phyloP scores from a whole-genome alignment of 2,113 vertebrate genomes.

The Meles meles region DNA sequence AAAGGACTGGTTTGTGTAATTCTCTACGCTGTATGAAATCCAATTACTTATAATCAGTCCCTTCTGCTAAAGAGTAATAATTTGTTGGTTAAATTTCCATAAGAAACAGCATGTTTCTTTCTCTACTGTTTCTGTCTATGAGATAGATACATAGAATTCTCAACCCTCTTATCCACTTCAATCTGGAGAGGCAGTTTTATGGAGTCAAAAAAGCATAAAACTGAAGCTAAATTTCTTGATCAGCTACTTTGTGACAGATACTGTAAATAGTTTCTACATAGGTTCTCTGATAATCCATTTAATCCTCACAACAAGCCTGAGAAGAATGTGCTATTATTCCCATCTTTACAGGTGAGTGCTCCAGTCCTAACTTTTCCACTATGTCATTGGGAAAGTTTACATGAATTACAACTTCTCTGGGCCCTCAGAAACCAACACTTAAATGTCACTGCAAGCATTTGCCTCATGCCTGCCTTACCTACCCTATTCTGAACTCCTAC shows the following conservation, averaged over 20 bases:
- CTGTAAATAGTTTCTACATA: neutral
- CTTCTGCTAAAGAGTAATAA: neutral
- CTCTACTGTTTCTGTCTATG: neutral
- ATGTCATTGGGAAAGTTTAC: neutral
- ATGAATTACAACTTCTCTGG: neutral
- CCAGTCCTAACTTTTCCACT: neutral
- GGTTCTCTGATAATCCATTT: neutral
- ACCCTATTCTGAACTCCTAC: neutral
- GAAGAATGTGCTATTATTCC: neutral
- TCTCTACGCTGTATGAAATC: neutral
- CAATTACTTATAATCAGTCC: neutral
- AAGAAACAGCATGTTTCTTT: neutral
- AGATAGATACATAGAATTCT: neutral
- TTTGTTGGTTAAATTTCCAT: slow-evolving; percentile 8
- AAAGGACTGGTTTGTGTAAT: neutral
- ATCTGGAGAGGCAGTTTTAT: neutral
- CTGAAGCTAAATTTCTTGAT: slow-evolving; percentile 2
- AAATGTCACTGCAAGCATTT: neutral
- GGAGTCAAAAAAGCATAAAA: slow-evolving; percentile 30
- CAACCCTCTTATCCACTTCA: neutral
- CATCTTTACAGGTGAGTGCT: neutral
- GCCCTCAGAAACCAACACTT: neutral
- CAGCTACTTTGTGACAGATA: neutral
- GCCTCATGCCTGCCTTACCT: neutral
- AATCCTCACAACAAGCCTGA: slow-evolving; percentile 15